These are phyloP conservation scores for Etheostoma perlongum DNA, from an alignment of 2,797 vertebrate genomes.

Conservation along the genomic window DNA sequence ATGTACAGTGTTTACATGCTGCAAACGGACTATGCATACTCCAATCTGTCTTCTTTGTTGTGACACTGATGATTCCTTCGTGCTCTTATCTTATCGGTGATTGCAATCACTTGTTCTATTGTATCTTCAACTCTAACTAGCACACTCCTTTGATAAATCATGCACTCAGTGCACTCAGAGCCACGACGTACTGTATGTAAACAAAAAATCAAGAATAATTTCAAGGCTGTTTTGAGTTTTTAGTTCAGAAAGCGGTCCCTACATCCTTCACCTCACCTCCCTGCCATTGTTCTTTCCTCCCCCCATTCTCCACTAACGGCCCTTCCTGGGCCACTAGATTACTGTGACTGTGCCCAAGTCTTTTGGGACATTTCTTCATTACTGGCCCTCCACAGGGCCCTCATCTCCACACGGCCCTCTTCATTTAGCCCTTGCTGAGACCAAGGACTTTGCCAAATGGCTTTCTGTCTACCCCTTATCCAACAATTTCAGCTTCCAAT, in stretches of 20 bases:
- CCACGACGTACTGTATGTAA: neutral
- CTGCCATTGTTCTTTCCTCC: neutral
- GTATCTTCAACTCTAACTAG: slow-evolving; percentile 33
- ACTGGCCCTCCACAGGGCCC: slow-evolving; percentile 60
- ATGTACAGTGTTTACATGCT: slow-evolving; percentile 19
- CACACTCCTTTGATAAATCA: slow-evolving; percentile 32
- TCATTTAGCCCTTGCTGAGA: slow-evolving; percentile 67
- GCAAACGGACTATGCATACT: slow-evolving; percentile 2
- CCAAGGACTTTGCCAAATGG: slow-evolving; percentile 66
- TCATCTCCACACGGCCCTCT: slow-evolving; percentile 62
- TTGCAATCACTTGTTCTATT: slow-evolving; percentile 50
- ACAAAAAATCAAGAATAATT: slow-evolving; percentile 11
- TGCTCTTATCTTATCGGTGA: slow-evolving; percentile 47
- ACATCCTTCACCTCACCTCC: neutral
- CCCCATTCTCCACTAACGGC: neutral
- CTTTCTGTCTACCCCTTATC: slow-evolving; percentile 69
- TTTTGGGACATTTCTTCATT: slow-evolving; percentile 77
- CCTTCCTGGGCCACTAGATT: slow-evolving; percentile 44
- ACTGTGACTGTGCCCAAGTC: slow-evolving; percentile 41
- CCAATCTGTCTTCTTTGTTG: slow-evolving; percentile 32
- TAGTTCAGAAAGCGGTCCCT: neutral
- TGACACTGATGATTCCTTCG: slow-evolving; percentile 24
- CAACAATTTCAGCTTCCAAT: slow-evolving; percentile 77
- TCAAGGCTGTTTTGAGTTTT: neutral
- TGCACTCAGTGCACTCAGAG: slow-evolving; percentile 5